Evolutionary conservation across 2,797 vertebrate genomes (phyloP).

Genomic region (Huso huso): DNA sequence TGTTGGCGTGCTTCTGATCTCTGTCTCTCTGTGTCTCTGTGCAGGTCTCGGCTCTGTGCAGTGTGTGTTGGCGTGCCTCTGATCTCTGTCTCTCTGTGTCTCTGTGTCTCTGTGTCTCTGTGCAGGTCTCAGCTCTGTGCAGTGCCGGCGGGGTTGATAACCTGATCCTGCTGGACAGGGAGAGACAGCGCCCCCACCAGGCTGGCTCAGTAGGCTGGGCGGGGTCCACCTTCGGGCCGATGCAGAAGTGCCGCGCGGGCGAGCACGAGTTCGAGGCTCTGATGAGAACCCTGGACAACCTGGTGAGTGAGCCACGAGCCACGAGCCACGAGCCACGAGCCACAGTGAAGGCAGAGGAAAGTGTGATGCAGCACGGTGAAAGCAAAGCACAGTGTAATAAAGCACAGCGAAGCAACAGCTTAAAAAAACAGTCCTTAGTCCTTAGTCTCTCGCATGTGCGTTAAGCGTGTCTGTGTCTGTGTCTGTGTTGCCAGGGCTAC

Average conservation of each 20-base stretch:
- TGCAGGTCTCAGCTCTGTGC: slow-evolving; percentile 80
- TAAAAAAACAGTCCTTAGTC: not conserved
- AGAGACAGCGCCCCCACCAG: slow-evolving; percentile 65
- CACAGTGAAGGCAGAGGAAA: no score
- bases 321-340: not conserved
- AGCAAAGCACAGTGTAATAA: not conserved
- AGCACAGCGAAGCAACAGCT: not conserved
- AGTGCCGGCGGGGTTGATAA: slow-evolving; percentile 76
- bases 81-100: not conserved
- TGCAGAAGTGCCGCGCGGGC: slow-evolving; percentile 85
- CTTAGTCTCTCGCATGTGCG: no score
- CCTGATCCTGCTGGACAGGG: slow-evolving; percentile 80
- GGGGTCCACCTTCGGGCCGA: slow-evolving; percentile 84
- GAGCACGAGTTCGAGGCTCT: slow-evolving; percentile 94
- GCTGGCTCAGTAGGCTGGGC: slow-evolving; percentile 83
- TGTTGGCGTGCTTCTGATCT: no score
- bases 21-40: slow-evolving; percentile 4
- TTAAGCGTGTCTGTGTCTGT: no score
- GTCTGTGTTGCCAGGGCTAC: slow-evolving; percentile 42
- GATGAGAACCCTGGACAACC: slow-evolving; percentile 94
- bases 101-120: not conserved
- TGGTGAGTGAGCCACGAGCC: slow-evolving; percentile 57
- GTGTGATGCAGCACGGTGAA: no score
- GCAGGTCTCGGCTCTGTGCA: no score
- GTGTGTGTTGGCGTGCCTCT: no score